phyloP scores from a whole-genome alignment of 2,888 invertebrate species.

The Cancer borealis region DNA sequence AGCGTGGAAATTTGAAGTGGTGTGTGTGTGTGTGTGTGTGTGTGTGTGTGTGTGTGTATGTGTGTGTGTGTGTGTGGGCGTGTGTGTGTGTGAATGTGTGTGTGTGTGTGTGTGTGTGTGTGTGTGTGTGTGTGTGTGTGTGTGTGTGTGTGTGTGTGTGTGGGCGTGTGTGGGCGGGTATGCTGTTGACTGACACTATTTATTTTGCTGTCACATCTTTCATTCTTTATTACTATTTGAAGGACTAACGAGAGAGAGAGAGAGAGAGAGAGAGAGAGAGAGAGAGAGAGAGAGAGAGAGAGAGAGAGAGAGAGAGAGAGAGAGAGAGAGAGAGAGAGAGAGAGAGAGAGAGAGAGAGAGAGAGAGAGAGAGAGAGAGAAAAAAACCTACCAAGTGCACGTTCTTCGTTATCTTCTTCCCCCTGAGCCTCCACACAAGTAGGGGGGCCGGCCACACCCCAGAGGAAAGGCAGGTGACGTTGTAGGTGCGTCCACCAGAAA shows the following conservation, averaged over 20 bases:
- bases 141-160: neutral
- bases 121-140: neutral
- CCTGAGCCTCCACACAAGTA: conserved; percentile 91
- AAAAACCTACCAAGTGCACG: conserved; percentile 57
- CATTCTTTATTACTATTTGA: too few relatives aligned
- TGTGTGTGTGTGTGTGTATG: too few relatives aligned
- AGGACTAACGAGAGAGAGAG: neutral
- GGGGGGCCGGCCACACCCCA: conserved; percentile 91
- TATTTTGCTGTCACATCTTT: too few relatives aligned
- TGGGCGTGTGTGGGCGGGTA: neutral
- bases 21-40: too few relatives aligned
- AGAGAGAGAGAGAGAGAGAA: neutral
- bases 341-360: neutral
- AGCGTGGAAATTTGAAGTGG: too few relatives aligned
- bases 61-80: too few relatives aligned
- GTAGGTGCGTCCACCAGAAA: conserved; percentile 91
- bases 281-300: conserved; percentile 12
- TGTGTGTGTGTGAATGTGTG: too few relatives aligned
- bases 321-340: neutral
- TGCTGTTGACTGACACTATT: neutral
- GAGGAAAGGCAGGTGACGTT: conserved; percentile 91
- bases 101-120: too few relatives aligned
- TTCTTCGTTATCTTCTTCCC: conserved; percentile 60
- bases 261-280: neutral
- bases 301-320: neutral